Base-by-base conservation (phyloP, 1,140 invertebrate species). In the Medauroidea extradentata region DNA sequence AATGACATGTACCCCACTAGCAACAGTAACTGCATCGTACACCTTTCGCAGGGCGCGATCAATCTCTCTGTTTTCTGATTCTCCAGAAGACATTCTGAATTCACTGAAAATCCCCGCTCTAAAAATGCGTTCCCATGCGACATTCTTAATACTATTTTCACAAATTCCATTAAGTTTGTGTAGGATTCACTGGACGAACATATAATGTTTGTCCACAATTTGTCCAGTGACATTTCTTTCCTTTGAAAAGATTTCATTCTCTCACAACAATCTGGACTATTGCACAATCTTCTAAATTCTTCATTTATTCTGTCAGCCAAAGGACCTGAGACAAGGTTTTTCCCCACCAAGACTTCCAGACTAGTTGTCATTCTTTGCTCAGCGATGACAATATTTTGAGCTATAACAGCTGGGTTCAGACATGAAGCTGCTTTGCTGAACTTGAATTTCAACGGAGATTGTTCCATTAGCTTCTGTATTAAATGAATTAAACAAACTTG, bases 81-180 rank as follows among this genome's bases (percentile, higher is more conserved):
- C 48, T 59, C 43, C 55, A 53, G 19, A 1, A 64, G 52, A 24
- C 60, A 64, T 29, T 64, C 42, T 41, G 59, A 58, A 53, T 62
- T 59, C 9, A 64, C 46, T 2, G 63, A 65, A 57, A 65, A 65
- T 41, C 61, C 57, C 38, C 63, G 24, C 49, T 62, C 53, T n/a
- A 62, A 5, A 25, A 18, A 29, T 25, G 57, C 63, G 43, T 60
- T 59, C 2, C 63, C 63, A 42, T 63, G 57, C 11, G 63, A 65
- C n/a, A 63, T 21, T 48, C 61, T 50, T 29, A 65, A 52, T 34
- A 58, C 34, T 34, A 59, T 60, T 42, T 57, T 57, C 24, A 65
- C 7, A 16, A 65, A 44, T 18, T 2, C 11, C 39, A 53, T 53
- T 14, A 63, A 50, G 1, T 62, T 23, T 38, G 46, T 34, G 19